phyloP scores from a whole-genome alignment of 2,797 vertebrate species.

The Melopsittacus undulatus region DNA sequence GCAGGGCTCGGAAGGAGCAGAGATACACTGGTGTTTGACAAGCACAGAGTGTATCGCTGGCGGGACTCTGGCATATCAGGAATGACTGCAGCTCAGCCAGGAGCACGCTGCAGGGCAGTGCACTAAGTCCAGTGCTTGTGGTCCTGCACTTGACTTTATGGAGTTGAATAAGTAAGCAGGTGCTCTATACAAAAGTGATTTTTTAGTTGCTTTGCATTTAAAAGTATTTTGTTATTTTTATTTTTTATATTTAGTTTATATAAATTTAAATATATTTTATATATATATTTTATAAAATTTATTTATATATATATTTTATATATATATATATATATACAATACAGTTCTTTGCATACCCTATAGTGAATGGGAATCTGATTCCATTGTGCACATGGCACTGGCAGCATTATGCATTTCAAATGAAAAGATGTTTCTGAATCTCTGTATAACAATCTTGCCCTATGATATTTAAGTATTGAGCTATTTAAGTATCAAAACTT shows the following conservation, averaged over 20 bases:
- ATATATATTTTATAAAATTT: too few relatives aligned
- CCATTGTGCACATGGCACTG: not conserved
- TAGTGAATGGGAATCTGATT: not conserved
- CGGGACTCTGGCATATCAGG: not conserved
- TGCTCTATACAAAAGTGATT: not conserved
- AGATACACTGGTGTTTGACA: not conserved
- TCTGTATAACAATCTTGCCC: not conserved
- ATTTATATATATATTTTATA: not conserved
- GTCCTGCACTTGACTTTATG: not conserved
- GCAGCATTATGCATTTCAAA: not conserved
- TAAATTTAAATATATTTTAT: too few relatives aligned
- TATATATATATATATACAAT: not conserved
- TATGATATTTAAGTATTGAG: not conserved
- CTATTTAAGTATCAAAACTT: not conserved
- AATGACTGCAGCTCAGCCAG: not conserved
- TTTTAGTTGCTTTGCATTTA: not conserved
- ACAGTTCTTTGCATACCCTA: not conserved
- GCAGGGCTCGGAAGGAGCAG: not conserved
- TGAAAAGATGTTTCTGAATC: not conserved
- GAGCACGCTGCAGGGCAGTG: not conserved
- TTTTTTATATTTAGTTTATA: too few relatives aligned
- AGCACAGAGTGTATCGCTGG: not conserved
- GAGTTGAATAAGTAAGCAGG: not conserved
- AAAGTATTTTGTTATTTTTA: too few relatives aligned
- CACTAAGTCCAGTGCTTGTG: accelerated